Conservation (phyloP, 2,113 vertebrate species). For the Callipepla californica region DNA sequence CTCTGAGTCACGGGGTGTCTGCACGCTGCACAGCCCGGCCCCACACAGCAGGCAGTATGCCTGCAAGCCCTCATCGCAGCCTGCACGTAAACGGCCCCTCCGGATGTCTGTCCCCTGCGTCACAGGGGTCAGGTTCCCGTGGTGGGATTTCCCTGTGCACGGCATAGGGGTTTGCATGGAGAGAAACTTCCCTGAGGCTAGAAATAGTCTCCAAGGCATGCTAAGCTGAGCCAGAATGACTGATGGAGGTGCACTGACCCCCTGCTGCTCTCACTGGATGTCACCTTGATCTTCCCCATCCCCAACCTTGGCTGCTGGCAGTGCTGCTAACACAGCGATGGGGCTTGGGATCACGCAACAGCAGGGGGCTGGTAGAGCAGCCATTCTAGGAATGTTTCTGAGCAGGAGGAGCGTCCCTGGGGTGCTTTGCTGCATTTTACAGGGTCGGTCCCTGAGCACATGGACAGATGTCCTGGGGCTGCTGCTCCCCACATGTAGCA, state of each 20-base stretch:
- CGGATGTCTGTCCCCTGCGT: constrained; percentile 13
- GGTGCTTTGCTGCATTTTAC: background rate
- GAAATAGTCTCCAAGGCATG: background rate
- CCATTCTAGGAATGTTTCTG: background rate
- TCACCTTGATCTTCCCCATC: too few species aligned
- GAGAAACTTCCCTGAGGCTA: background rate
- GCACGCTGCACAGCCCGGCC: background rate
- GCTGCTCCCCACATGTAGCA: background rate
- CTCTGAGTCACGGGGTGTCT: background rate
- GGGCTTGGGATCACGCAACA: background rate
- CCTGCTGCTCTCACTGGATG: background rate
- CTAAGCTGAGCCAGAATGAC: background rate
- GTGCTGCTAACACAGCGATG: background rate
- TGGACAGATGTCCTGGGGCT: background rate
- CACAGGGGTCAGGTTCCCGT: background rate
- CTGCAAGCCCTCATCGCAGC: background rate
- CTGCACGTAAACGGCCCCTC: background rate
- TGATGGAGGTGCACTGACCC: background rate
- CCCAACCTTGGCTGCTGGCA: background rate
- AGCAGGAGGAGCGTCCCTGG: background rate
- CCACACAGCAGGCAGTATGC: rapidly evolving
- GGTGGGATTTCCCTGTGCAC: constrained; percentile 2
- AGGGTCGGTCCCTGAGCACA: background rate
- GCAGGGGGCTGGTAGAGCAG: background rate
- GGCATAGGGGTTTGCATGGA: background rate